A percentile compares a stretch with the other conserved stretches of the same genome.
Evolutionary conservation across 2,888 invertebrate species (phyloP).

Genomic region (Lumbricus terrestris): DNA sequence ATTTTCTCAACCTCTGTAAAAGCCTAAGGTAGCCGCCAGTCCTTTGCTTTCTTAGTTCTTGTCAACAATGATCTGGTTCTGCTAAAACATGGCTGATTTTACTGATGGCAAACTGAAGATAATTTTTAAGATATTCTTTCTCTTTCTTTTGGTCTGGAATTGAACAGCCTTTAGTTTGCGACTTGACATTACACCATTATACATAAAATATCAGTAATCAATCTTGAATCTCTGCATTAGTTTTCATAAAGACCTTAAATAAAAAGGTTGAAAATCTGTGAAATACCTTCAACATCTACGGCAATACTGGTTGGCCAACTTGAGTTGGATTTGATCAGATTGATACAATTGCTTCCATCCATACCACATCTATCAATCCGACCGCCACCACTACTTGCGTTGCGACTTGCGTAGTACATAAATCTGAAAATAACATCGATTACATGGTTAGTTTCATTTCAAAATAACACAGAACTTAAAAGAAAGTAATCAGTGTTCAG

Average conservation of each 20-base stretch:
- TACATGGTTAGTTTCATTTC: background rate
- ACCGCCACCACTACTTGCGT: conserved; percentile 22
- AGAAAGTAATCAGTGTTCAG: background rate
- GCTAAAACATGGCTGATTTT: background rate
- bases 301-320: conserved; percentile 83
- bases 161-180: no score
- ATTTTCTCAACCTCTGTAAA: background rate
- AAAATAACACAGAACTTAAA: background rate
- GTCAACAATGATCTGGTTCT: background rate
- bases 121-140: background rate
- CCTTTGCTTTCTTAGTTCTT: background rate
- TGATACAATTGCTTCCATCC: conserved; percentile 73
- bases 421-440: conserved; percentile 45
- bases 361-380: conserved; percentile 74
- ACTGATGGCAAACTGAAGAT: background rate
- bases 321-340: conserved; percentile 69
- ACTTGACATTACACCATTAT: background rate
- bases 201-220: background rate
- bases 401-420: conserved; percentile 66
- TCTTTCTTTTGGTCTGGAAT: background rate
- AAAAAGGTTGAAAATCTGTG: background rate
- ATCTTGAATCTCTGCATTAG: background rate
- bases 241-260: background rate
- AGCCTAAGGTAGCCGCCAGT: background rate
- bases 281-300: conserved; percentile 71